Evolutionary conservation across 2,113 vertebrate species (phyloP).

Genomic region (Eidolon helvum): DNA sequence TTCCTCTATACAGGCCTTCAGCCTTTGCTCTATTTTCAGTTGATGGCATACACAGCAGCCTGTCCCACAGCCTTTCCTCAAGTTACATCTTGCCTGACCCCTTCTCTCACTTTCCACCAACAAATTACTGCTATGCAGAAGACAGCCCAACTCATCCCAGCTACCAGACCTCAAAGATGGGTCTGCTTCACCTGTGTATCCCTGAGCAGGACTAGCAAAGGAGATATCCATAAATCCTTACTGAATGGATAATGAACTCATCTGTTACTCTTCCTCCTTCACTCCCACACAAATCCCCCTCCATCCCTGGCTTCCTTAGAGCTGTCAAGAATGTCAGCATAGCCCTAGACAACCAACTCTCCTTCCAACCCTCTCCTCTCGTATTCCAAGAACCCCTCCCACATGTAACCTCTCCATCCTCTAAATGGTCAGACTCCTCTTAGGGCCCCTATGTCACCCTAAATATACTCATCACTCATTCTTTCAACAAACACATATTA

Average conservation of each 20-base stretch:
- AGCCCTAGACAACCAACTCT: background rate
- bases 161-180: background rate
- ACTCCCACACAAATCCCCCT: background rate
- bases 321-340: background rate
- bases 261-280: background rate
- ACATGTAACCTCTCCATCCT: background rate
- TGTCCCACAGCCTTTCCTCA: background rate
- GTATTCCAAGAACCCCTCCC: background rate
- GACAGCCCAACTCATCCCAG: background rate
- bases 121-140: background rate
- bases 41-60: background rate
- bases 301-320: background rate
- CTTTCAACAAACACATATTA: background rate
- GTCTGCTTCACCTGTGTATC: background rate
- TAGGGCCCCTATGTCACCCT: background rate
- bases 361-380: background rate
- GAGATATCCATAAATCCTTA: background rate
- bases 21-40: background rate
- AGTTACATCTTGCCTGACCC: background rate
- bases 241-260: background rate
- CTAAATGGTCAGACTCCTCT: background rate
- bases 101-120: background rate
- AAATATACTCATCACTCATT: background rate
- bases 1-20: background rate
- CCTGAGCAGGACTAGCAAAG: background rate